Conservation (phyloP, 1,140 invertebrate species). For the Aphelinus certus region DNA sequence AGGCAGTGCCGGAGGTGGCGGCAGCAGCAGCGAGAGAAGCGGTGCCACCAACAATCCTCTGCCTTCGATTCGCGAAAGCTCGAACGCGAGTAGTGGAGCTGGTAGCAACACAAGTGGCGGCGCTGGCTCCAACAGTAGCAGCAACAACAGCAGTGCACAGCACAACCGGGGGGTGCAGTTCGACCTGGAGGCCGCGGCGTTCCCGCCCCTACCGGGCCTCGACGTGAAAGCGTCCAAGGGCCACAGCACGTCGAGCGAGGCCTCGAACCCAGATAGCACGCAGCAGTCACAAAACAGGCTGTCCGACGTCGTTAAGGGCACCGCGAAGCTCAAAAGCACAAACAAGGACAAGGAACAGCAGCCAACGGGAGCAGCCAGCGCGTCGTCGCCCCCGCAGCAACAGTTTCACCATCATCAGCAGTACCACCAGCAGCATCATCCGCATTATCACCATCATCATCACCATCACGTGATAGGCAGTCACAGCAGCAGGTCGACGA, state of each 20-base stretch:
- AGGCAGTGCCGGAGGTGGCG: not conserved
- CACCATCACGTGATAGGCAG: constrained; percentile 41
- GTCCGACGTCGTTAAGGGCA: constrained; percentile 84
- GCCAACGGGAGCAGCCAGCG: constrained; percentile 26
- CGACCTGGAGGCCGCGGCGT: constrained; percentile 82
- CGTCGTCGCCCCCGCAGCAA: constrained; percentile 37
- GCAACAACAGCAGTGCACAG: constrained; percentile 49
- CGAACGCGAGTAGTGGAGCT: not conserved
- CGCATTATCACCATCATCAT: constrained; percentile 43
- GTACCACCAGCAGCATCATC: constrained; percentile 43
- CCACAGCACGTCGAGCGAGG: constrained; percentile 53
- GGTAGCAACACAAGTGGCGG: constrained; percentile 18
- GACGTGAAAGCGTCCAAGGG: constrained; percentile 58
- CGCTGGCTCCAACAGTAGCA: constrained; percentile 33
- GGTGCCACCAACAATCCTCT: constrained; percentile 38
- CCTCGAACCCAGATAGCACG: constrained; percentile 49
- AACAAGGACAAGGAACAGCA: constrained; percentile 60
- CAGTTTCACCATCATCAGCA: constrained; percentile 41
- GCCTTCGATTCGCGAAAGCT: constrained; percentile 56
- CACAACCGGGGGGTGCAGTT: constrained; percentile 72
- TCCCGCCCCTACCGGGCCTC: constrained; percentile 81
- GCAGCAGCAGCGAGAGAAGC: constrained; percentile 27
- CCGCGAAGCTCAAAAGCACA: constrained; percentile 69
- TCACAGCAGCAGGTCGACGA: constrained; percentile 58
- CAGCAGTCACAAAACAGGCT: constrained; percentile 70